Conservation (phyloP, 2,888 invertebrate species). For the Nezara viridula region DNA sequence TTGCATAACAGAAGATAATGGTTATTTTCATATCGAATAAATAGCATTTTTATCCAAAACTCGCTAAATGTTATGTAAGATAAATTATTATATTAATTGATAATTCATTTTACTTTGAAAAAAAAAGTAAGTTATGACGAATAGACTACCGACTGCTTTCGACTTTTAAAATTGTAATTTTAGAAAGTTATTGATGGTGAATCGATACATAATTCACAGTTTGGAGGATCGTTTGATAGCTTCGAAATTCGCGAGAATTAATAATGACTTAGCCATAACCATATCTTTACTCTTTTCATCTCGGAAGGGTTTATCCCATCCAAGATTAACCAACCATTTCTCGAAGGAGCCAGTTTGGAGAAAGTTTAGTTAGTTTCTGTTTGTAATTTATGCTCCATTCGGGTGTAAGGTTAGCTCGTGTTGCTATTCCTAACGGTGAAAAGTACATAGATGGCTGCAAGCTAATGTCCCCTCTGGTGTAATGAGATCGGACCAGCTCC, state of each 20-base stretch:
- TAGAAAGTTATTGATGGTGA: neutral
- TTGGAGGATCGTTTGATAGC: neutral
- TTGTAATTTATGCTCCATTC: conserved; percentile 15
- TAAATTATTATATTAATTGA: too few species aligned
- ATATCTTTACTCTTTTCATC: neutral
- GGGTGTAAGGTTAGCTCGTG: neutral
- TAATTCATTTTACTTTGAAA: too few species aligned
- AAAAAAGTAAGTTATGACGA: too few species aligned
- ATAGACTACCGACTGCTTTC: neutral
- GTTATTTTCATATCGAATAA: too few species aligned
- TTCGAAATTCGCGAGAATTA: neutral
- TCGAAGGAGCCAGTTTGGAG: conserved; percentile 32
- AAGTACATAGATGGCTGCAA: neutral
- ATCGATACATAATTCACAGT: conserved; percentile 5
- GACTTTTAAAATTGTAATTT: neutral
- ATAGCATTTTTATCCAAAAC: too few species aligned
- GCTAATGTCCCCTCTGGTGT: neutral
- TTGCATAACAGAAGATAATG: too few species aligned
- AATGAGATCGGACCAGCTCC: neutral
- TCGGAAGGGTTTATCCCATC: neutral
- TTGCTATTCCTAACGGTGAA: conserved; percentile 26
- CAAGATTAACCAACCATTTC: conserved; percentile 27
- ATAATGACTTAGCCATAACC: neutral
- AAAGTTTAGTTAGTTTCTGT: conserved; percentile 34
- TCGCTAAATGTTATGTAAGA: too few species aligned